Evolutionary conservation across 2,113 vertebrate genomes (phyloP).

Genomic region (Rhynchopsitta pachyrhyncha): DNA sequence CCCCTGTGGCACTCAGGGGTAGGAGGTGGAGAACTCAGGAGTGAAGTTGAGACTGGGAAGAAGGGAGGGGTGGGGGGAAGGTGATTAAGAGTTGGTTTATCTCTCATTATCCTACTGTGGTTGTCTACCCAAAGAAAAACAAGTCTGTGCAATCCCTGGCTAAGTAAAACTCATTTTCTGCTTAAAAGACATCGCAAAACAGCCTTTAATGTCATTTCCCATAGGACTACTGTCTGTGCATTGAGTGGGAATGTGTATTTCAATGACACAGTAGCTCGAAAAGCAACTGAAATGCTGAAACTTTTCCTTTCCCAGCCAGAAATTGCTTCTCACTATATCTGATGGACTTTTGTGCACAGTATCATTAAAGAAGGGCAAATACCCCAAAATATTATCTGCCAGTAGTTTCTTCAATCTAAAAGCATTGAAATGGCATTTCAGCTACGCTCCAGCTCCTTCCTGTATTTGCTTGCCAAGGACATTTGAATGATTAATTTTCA

Average conservation of each 20-base stretch:
- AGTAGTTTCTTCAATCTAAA: background rate
- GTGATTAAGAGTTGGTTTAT: background rate
- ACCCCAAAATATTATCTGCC: background rate
- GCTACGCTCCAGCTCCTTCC: background rate
- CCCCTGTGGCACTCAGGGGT: background rate
- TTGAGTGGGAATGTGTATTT: background rate
- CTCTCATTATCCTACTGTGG: background rate
- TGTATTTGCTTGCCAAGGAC: background rate
- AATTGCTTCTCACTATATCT: background rate
- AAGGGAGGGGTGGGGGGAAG: background rate
- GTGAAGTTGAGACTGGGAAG: background rate
- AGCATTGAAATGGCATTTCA: conserved; percentile 7
- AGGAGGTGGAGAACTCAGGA: rapidly evolving
- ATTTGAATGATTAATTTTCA: background rate
- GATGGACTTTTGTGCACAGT: background rate
- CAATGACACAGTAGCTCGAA: background rate
- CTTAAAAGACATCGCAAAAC: background rate
- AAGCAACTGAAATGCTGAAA: background rate
- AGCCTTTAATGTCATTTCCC: background rate
- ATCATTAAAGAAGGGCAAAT: background rate
- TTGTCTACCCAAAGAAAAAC: background rate
- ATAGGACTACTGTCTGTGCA: background rate
- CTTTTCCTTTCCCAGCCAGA: background rate
- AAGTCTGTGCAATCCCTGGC: background rate
- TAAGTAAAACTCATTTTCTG: background rate